phyloP scores from a whole-genome alignment of 2,113 vertebrate species.

The Odocoileus virginianus region DNA sequence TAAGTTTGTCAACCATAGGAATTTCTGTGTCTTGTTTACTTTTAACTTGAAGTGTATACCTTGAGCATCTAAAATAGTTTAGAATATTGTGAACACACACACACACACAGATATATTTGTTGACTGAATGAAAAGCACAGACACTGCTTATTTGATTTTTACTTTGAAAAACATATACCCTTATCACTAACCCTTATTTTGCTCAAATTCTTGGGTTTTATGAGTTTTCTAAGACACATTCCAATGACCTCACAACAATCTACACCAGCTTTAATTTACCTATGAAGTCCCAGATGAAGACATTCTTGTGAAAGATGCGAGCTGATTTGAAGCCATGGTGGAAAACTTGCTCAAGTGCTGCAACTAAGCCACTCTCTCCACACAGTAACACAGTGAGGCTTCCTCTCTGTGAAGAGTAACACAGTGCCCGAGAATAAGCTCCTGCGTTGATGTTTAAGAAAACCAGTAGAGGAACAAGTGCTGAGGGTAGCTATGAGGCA shows the following conservation, averaged over 20 bases:
- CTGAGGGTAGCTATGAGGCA: neutral
- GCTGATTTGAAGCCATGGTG: constrained; percentile 93
- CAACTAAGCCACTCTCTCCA: constrained; percentile 93
- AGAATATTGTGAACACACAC: neutral
- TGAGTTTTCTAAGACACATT: neutral
- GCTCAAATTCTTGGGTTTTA: neutral
- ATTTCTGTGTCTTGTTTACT: neutral
- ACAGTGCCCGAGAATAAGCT: neutral
- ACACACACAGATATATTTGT: neutral
- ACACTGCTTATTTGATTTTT: neutral
- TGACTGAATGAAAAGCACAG: neutral
- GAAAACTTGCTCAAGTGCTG: constrained; percentile 94
- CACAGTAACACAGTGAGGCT: constrained; percentile 94
- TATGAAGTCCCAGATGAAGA: constrained; percentile 98
- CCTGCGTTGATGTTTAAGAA: neutral
- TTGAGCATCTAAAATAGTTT: neutral
- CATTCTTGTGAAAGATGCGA: constrained; percentile 95
- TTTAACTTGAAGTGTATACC: neutral
- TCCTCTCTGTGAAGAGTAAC: constrained; percentile 85
- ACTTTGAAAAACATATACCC: neutral
- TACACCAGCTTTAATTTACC: constrained; percentile 79
- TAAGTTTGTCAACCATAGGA: neutral
- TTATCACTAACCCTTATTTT: neutral
- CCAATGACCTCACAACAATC: neutral
- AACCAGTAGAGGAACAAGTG: neutral